These are phyloP conservation scores for Papio anubis DNA, from an alignment of 2,113 vertebrate species.

Conservation along the genomic window DNA sequence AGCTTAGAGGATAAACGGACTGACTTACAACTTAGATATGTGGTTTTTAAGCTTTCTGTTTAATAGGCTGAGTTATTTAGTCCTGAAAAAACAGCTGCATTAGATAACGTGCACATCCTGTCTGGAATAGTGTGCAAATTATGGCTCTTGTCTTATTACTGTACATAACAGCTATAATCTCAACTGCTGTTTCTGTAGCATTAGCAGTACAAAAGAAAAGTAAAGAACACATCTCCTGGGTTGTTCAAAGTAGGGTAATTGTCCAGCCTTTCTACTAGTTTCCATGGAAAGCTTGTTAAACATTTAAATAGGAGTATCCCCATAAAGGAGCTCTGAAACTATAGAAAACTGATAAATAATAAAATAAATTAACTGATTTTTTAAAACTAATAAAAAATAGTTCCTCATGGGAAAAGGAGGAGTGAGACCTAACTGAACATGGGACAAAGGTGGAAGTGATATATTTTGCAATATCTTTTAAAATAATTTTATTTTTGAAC, in stretches of 20 bases:
- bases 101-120: neutral
- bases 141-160: neutral
- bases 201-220: neutral
- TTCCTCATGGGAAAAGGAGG: neutral
- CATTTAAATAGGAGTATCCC: neutral
- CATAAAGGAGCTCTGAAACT: neutral
- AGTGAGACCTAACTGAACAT: neutral
- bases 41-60: slow-evolving; percentile 34
- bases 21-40: slow-evolving; percentile 17
- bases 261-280: neutral
- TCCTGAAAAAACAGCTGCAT: slow-evolving; percentile 11
- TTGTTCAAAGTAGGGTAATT: neutral
- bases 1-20: slow-evolving; percentile 3
- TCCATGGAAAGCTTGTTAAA: neutral
- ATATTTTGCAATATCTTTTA: neutral
- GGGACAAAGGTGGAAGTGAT: neutral
- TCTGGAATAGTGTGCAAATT: neutral
- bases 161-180: neutral
- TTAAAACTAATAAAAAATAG: neutral
- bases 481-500: slow-evolving; percentile 3
- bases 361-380: neutral
- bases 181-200: neutral
- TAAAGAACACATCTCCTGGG: neutral
- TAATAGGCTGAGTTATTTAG: slow-evolving; percentile 26
- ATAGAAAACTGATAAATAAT: neutral